Evolutionary conservation across 1,140 invertebrate species (phyloP).

Genomic region (Homalodisca vitripennis): DNA sequence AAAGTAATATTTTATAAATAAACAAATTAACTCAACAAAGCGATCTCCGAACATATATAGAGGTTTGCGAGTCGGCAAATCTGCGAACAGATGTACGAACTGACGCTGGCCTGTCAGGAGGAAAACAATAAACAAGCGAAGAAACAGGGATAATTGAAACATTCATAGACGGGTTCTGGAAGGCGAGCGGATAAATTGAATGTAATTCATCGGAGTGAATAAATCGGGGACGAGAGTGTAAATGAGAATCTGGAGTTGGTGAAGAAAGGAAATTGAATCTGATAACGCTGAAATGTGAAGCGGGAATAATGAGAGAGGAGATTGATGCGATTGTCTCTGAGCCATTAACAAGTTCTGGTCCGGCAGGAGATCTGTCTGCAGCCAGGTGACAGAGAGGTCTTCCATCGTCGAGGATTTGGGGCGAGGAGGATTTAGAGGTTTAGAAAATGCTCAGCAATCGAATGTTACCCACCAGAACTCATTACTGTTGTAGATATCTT

Average conservation of each 20-base stretch:
- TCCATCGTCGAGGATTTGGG: not conserved
- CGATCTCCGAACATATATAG: too few species aligned
- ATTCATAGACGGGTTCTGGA: not conserved
- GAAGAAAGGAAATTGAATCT: constrained; percentile 26
- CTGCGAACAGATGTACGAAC: too few species aligned
- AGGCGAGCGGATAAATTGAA: constrained; percentile 13
- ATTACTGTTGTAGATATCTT: too few species aligned
- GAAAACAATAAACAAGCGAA: too few species aligned
- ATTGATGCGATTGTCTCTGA: constrained; percentile 9
- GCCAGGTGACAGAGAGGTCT: too few species aligned
- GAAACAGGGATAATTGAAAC: not conserved
- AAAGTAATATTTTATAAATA: too few species aligned
- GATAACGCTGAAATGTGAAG: constrained; percentile 13
- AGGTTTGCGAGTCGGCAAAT: too few species aligned
- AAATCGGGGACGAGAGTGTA: constrained; percentile 19
- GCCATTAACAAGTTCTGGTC: constrained; percentile 19
- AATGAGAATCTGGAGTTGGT: constrained; percentile 3
- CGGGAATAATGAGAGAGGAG: constrained; percentile 19
- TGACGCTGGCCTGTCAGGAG: too few species aligned
- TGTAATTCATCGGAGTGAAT: constrained; percentile 19
- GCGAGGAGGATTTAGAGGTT: not conserved
- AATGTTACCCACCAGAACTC: too few species aligned
- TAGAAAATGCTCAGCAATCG: too few species aligned
- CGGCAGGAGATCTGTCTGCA: not conserved
- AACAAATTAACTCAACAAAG: too few species aligned